Evolutionary conservation across 2,888 invertebrate genomes (phyloP).

Genomic region (Mesochorus sp.): DNA sequence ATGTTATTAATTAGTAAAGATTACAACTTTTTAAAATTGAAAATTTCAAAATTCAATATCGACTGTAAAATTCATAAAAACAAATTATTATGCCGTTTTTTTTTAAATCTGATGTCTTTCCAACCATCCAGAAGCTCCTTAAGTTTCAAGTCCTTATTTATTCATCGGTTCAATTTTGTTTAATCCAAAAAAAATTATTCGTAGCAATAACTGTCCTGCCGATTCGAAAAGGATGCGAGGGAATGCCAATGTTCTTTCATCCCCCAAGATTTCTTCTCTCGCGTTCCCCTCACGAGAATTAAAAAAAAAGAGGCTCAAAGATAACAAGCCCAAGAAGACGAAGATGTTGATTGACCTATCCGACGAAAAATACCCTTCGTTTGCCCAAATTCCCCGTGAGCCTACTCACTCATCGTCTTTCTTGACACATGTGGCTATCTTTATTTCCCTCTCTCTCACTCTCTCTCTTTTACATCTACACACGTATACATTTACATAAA

Average conservation of each 20-base stretch:
- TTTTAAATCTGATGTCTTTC: no score
- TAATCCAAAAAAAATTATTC: no score
- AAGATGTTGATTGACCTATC: background rate
- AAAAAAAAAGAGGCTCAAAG: background rate
- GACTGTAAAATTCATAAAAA: no score
- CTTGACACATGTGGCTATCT: conserved; percentile 70
- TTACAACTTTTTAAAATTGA: no score
- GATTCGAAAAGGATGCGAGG: no score
- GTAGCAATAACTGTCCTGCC: no score
- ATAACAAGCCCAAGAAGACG: background rate
- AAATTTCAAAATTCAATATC: no score
- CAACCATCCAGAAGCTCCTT: no score
- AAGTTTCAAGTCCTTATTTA: no score
- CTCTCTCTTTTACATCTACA: background rate
- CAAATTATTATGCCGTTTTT: no score
- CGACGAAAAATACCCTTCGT: conserved; percentile 34
- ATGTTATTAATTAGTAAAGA: no score
- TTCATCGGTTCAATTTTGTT: no score
- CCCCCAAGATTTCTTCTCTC: conserved; percentile 25
- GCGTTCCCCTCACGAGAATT: background rate
- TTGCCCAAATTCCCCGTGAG: conserved; percentile 75
- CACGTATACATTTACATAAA: background rate
- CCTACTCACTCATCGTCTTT: conserved; percentile 76
- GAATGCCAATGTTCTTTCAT: conserved; percentile 13
- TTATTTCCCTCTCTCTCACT: conserved; percentile 4